Evolutionary conservation across 2,797 vertebrate species (phyloP).

Genomic region (Amazona ochrocephala): DNA sequence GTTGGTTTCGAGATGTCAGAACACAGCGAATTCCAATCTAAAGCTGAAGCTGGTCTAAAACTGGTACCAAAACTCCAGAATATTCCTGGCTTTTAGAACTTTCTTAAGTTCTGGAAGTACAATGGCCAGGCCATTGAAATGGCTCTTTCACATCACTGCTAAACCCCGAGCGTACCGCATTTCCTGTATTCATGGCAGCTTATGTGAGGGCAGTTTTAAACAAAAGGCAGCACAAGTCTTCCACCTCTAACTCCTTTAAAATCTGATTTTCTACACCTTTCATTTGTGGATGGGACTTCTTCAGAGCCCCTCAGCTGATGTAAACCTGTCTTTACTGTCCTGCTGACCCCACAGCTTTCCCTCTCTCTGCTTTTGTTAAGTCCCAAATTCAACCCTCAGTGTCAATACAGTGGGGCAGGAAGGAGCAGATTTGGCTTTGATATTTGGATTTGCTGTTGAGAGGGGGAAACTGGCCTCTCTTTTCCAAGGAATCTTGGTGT

Average conservation of each 20-base stretch:
- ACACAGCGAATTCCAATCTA: neutral
- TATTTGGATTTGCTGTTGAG: neutral
- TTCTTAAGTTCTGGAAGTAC: neutral
- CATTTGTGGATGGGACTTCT: neutral
- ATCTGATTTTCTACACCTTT: neutral
- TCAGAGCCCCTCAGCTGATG: neutral
- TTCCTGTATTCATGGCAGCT: fast-evolving
- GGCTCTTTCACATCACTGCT: neutral
- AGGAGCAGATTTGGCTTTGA: neutral
- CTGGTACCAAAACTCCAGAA: neutral
- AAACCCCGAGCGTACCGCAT: neutral
- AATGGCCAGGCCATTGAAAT: neutral
- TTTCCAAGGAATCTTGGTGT: neutral
- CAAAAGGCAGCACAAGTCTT: neutral
- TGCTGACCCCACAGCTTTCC: neutral
- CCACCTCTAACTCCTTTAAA: neutral
- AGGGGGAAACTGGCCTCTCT: neutral
- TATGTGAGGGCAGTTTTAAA: neutral
- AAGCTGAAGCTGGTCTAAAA: neutral
- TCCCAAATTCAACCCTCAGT: neutral
- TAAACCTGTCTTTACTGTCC: neutral
- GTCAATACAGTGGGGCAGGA: neutral
- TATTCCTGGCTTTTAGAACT: neutral
- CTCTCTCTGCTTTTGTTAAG: neutral
- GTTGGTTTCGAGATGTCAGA: neutral